A percentile compares a stretch with the other conserved stretches of the same genome.
These are phyloP conservation scores for Pteronotus mesoamericanus DNA, from an alignment of 2,797 vertebrate species.

Conservation along the genomic window DNA sequence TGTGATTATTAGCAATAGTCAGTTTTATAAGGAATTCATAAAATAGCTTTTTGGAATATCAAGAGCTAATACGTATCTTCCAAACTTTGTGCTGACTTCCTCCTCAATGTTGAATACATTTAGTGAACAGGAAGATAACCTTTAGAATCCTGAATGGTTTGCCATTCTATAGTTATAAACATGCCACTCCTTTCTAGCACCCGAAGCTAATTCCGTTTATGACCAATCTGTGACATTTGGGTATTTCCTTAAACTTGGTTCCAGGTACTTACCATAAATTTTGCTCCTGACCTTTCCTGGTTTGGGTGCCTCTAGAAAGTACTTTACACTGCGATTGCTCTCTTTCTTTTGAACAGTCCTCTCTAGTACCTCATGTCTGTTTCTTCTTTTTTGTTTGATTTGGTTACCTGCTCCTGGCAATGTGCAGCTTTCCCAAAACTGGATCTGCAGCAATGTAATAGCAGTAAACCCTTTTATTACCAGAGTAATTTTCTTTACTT, in stretches of 20 bases:
- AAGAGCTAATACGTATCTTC: background rate
- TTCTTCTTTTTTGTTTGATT: conserved; percentile 17
- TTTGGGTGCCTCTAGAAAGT: conserved; percentile 10
- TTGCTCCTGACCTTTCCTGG: background rate
- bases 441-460: conserved; percentile 46
- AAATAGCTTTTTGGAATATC: background rate
- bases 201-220: conserved; percentile 26
- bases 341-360: background rate
- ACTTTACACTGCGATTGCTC: background rate
- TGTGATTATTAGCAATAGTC: background rate
- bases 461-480: conserved; percentile 69
- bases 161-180: background rate
- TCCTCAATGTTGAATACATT: background rate
- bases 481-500: conserved; percentile 51
- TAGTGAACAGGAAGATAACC: background rate
- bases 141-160: background rate
- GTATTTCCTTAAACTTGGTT: conserved; percentile 33
- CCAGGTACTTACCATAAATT: background rate
- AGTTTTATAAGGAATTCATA: background rate
- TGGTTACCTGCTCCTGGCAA: conserved; percentile 26
- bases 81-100: background rate
- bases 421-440: conserved; percentile 28
- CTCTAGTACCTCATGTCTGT: background rate
- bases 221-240: background rate
- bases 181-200: background rate